phyloP scores from a whole-genome alignment of 1,140 invertebrate species.

The Formica selysi region DNA sequence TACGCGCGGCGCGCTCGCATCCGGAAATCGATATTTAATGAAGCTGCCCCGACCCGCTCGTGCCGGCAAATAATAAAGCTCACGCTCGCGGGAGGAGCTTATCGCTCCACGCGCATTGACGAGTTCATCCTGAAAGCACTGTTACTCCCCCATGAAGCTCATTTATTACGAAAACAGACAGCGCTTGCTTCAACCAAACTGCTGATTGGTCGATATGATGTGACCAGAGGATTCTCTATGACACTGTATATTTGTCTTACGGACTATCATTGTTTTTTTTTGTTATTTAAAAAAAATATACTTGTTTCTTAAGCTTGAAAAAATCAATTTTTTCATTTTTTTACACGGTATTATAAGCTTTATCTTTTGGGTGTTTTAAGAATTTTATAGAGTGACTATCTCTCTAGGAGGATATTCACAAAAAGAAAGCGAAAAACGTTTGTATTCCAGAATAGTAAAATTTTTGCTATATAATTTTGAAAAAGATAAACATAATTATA shows the following conservation, averaged over 20 bases:
- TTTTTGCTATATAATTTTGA: neutral
- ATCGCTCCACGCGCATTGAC: conserved; percentile 43
- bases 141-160: conserved; percentile 23
- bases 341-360: neutral
- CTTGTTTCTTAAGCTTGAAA: neutral
- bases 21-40: conserved; percentile 74
- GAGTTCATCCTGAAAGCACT: conserved; percentile 57
- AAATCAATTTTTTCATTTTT: neutral
- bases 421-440: neutral
- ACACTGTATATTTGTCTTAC: conserved; percentile 4
- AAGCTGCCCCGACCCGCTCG: conserved; percentile 50
- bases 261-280: neutral
- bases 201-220: conserved; percentile 4
- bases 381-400: neutral
- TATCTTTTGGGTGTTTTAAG: neutral
- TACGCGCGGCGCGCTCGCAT: conserved; percentile 9
- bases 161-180: conserved; percentile 54
- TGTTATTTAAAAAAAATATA: neutral
- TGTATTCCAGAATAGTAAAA: neutral
- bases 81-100: conserved; percentile 28
- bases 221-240: conserved; percentile 11
- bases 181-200: neutral
- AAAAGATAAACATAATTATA: neutral
- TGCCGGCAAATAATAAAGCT: conserved; percentile 50
- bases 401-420: neutral